Evolutionary conservation across 1,140 invertebrate species (phyloP), one percentile per base, ranked within the genome.

Genomic region (Drosophila chauvacae): DNA sequence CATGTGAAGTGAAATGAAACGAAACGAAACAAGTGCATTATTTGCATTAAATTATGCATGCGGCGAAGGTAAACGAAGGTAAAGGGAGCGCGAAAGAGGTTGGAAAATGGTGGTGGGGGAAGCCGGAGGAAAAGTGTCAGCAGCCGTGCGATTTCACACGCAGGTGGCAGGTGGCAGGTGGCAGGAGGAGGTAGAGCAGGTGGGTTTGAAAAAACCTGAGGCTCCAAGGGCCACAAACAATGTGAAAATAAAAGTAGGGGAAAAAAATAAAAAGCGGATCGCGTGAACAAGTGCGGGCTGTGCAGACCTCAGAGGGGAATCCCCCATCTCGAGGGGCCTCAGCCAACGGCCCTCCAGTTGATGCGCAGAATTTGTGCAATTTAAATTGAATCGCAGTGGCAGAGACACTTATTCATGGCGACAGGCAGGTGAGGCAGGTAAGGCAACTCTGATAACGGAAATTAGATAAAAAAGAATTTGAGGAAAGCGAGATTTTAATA

Each of bases 11-110:
- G 84, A 88, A 88, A 90, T 83, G 80, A 87, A 87, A 87, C 68
- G 84, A 87, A 80, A 88, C 84, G 84, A 88, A 88, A 88, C 84
- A 88, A 90, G 85, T 90, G 85, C 85, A 90, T 90, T 90, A 90
- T 90, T 90, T 90, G 81, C 85, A 90, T 90, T 90, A 90, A 90
- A 90, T 90, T 90, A 90, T 90, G 85, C 85, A 90, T 85, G 70
- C 77, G 81, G 64, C 73, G 65, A 44, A 63, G 60, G 58, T 55
- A 47, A 59, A 33, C 33, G 50, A 39, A 66, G 53, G 35, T 11
- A 61, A 35, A 42, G 57, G 44, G 30, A 9, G 35, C 23, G 13
- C 13, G 30, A n/a, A 51, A 4, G 48, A 33, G 50, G 50, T 53
- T 53, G 50, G 11, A 35, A 35, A 11, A 4, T 10, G 23, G 26